phyloP scores from a whole-genome alignment of 2,797 vertebrate genomes.

The Artibeus lituratus region DNA sequence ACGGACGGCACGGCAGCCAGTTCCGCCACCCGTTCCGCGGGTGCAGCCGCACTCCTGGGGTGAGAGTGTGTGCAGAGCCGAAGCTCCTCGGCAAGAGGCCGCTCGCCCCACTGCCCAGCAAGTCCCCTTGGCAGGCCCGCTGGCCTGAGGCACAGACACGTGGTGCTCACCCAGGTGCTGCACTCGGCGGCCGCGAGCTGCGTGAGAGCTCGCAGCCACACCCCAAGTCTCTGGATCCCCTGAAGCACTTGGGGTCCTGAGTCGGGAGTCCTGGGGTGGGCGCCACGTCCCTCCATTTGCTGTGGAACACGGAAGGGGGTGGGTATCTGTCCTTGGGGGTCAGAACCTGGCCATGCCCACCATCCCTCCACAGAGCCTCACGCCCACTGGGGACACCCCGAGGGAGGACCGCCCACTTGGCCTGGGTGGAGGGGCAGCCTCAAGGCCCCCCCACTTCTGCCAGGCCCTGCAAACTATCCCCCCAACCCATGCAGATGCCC shows the following conservation, averaged over 20 bases:
- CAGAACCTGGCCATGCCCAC: background rate
- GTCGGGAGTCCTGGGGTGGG: accelerated
- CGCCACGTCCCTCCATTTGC: background rate
- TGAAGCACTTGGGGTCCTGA: too few relatives aligned
- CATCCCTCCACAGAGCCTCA: background rate
- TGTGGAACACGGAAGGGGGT: background rate
- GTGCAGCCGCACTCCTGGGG: accelerated
- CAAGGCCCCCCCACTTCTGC: background rate
- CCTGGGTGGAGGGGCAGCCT: background rate
- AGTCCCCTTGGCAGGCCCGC: slow-evolving; percentile 67
- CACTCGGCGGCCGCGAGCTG: background rate
- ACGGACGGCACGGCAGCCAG: too few relatives aligned
- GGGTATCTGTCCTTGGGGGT: too few relatives aligned
- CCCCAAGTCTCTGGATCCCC: background rate
- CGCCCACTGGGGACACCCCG: accelerated
- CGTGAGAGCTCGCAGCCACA: accelerated
- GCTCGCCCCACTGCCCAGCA: slow-evolving; percentile 35
- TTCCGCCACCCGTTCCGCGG: accelerated
- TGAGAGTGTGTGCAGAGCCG: accelerated
- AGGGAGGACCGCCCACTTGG: background rate
- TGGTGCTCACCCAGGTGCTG: background rate
- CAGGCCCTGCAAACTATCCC: background rate
- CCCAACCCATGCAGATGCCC: too few relatives aligned
- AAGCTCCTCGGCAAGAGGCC: background rate
- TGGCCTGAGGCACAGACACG: slow-evolving; percentile 29